Evolutionary conservation across 2,888 invertebrate species (phyloP).

Genomic region (Meta bourneti): DNA sequence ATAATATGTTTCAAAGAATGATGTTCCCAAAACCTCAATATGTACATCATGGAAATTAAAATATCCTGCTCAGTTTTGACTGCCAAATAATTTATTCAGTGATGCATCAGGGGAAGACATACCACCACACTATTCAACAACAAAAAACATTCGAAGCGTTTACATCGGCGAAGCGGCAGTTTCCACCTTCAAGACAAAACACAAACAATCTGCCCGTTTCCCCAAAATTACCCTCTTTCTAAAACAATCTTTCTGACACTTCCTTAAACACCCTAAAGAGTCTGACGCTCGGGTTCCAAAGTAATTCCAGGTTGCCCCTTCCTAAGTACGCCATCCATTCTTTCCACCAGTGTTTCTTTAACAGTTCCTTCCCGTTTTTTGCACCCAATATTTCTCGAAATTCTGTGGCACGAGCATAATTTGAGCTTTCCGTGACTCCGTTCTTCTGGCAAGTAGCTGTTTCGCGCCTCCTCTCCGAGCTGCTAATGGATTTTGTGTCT

Average conservation of each 20-base stretch:
- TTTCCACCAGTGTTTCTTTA: not conserved
- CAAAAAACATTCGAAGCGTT: too few relatives aligned
- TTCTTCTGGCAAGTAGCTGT: too few relatives aligned
- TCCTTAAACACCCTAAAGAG: slow-evolving; percentile 36
- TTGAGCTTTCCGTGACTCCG: not conserved
- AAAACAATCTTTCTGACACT: slow-evolving; percentile 64
- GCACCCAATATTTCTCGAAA: not conserved
- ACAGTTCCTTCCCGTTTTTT: not conserved
- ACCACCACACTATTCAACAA: too few relatives aligned
- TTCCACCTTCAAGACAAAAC: not conserved
- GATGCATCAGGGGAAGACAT: too few relatives aligned
- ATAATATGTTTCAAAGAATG: too few relatives aligned
- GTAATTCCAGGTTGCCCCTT: slow-evolving; percentile 6
- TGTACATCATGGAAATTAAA: too few relatives aligned
- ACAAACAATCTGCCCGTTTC: not conserved
- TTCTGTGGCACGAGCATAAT: not conserved
- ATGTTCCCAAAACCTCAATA: too few relatives aligned
- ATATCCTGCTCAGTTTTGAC: too few relatives aligned
- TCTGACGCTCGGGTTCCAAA: too few relatives aligned
- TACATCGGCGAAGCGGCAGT: too few relatives aligned
- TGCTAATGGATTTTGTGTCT: slow-evolving; percentile 50
- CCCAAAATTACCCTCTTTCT: slow-evolving; percentile 34
- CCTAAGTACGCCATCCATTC: not conserved
- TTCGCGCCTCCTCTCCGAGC: not conserved
- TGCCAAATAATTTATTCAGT: too few relatives aligned